Base-by-base conservation (phyloP, 2,113 vertebrate species). In the Oncorhynchus keta region DNA sequence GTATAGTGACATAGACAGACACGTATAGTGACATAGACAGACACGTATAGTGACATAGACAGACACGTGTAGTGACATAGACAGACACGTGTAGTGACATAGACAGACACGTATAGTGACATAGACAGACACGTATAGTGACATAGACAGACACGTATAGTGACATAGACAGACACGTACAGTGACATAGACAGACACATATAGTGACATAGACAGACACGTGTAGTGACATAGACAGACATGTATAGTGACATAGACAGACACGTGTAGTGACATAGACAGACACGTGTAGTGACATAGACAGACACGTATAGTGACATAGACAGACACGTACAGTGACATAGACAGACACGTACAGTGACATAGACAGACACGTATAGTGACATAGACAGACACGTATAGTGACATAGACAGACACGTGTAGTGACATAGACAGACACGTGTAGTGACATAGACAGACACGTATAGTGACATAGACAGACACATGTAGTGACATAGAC, bases 241-340 rank as follows among this genome's bases (percentile, higher is more conserved):
- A 80, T 77, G 45, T 55, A 13, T 79, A 91, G 84, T 81, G 77
- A 89, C 89, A 90, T 75, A 67, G 79, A 88, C 8, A 51, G 48
- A 51, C 12, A 51, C 3, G 3, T 39, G 2, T 78, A 88, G 75
- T 80, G 80, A 90, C 86, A 84, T 5, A 81, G 82, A 88, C 85
- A 87, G 62, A 90, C 88, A 90, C 68, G 3, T 51, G 4, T 39
- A 39, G 35, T 39, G 35, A 39, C 35, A 39, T 39, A 81, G 82
- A 90, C 83, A 88, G 64, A 90, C 83, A 86, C 61, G 62, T 86
- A 87, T 79, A 91, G 84, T 81, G 77, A 89, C 89, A 90, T 75
- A 67, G 80, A 88, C 8, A 51, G 48, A 51, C 12, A 51, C 0
- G 13, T 39, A 2, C 78, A 88, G 75, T 80, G 80, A 90, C 86